phyloP scores from a whole-genome alignment of 2,113 vertebrate genomes.

The Clarias gariepinus region DNA sequence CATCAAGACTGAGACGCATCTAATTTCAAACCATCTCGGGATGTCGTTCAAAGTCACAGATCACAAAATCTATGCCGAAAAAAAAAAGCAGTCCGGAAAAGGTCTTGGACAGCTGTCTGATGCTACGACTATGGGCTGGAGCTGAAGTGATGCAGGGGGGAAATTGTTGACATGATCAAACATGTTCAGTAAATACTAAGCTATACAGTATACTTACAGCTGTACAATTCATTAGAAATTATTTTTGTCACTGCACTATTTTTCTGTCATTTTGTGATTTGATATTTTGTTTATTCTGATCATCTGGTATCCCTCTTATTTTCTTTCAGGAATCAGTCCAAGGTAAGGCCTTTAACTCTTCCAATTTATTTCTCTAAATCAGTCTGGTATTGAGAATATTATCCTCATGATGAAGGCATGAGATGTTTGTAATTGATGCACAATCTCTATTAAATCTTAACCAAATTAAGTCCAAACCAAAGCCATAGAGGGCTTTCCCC shows the following conservation, averaged over 20 bases:
- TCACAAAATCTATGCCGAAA: too few species aligned
- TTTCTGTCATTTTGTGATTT: background rate
- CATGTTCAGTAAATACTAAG: background rate
- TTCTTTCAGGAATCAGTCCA: slow-evolving; percentile 67
- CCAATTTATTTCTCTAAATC: background rate
- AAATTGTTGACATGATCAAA: too few species aligned
- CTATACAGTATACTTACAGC: background rate
- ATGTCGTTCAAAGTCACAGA: too few species aligned
- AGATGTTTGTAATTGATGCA: background rate
- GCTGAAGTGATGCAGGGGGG: too few species aligned
- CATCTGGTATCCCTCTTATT: slow-evolving; percentile 3
- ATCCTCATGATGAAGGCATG: background rate
- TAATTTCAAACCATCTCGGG: too few species aligned
- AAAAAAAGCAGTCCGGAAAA: too few species aligned
- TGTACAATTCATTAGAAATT: background rate
- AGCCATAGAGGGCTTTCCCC: background rate
- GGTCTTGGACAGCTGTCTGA: background rate
- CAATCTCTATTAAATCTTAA: background rate
- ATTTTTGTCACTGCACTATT: background rate
- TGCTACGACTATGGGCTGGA: background rate
- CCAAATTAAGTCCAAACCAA: too few species aligned
- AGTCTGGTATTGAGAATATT: background rate
- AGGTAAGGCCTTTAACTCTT: slow-evolving; percentile 62
- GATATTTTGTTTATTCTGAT: slow-evolving; percentile 15
- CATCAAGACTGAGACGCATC: too few species aligned